Evolutionary conservation across 2,888 invertebrate species (phyloP), one percentile per base, ranked within the genome.

Genomic region (Thelaira solivaga): DNA sequence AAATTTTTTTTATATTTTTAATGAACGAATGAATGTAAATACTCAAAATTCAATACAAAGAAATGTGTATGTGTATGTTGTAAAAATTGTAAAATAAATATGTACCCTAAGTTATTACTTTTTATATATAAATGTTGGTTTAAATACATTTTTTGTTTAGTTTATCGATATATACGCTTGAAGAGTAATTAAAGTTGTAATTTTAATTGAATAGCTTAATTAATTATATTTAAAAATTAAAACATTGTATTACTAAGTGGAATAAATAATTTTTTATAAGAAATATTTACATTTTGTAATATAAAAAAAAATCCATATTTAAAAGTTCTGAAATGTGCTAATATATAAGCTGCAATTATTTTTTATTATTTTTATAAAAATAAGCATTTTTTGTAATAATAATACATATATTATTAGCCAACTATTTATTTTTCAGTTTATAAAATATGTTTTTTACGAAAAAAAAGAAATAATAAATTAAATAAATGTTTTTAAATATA

Each of bases 341-440:
- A 78, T 78, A 69, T 67, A 10, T 77, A 77, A 69, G 64, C 1
- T 74, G 78, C 78, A 78, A 78, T 78, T 78, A 39, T 71, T 41
- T 72, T 77, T 77, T 51, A 57, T 72, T 74, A 51, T 64, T 64
- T 78, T 74, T 78, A 64, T 39, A 74, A 75, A 68, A 68, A 75
- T 68, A 75, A 75, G 22, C 36, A 31, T 34, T 72, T 67, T 36
- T 51, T 73, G 34, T 72, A 68, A 71, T 73, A 64, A 59, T 67
- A 67, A n/a, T n/a, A n/a, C n/a, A n/a, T 53, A 49, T 77, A 65
- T 78, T 71, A 74, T 65, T 74, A 69, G 74, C 65, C 65, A 65
- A 71, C 74, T 78, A 78, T 78, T 78, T 74, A 78, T 78, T 78
- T 74, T 74, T 74, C 53, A 78, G 45, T 78, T 77, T 71, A 64